Evolutionary conservation across 1,140 invertebrate species (phyloP).

Genomic region (Zaprionus capensis): DNA sequence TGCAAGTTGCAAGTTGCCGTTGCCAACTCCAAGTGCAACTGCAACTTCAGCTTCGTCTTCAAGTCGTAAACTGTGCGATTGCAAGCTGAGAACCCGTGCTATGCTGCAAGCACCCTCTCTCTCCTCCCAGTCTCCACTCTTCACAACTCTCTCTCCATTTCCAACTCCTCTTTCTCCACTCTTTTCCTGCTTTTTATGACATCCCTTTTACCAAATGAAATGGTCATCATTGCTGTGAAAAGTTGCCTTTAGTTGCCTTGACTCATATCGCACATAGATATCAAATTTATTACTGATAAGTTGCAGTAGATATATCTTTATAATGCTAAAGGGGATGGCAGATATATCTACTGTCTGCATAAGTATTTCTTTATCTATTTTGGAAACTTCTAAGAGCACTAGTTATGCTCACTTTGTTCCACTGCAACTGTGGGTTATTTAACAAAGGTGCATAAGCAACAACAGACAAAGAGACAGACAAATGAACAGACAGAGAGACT

Average conservation of each 20-base stretch:
- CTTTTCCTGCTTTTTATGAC: neutral
- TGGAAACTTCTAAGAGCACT: too few relatives aligned
- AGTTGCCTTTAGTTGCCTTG: neutral
- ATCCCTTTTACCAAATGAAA: constrained; percentile 18
- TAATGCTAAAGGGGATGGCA: neutral
- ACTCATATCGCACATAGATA: neutral
- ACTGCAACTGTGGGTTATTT: neutral
- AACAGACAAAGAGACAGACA: constrained; percentile 35
- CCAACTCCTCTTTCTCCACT: neutral
- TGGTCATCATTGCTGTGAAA: constrained; percentile 17
- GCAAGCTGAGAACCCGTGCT: constrained; percentile 25
- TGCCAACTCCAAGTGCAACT: constrained; percentile 13
- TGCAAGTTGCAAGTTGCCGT: constrained; percentile 40
- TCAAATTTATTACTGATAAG: neutral
- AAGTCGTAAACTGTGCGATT: constrained; percentile 47
- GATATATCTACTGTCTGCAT: too few relatives aligned
- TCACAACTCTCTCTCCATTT: neutral
- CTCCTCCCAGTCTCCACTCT: neutral
- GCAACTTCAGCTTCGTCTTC: constrained; percentile 1
- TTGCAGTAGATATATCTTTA: neutral
- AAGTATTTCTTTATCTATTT: too few relatives aligned
- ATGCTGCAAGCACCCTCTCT: neutral
- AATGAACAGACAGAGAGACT: neutral
- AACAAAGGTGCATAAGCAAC: constrained; percentile 38
- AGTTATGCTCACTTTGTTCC: neutral